Evolutionary conservation across 2,797 vertebrate species (phyloP).

Genomic region (Rhincodon typus): DNA sequence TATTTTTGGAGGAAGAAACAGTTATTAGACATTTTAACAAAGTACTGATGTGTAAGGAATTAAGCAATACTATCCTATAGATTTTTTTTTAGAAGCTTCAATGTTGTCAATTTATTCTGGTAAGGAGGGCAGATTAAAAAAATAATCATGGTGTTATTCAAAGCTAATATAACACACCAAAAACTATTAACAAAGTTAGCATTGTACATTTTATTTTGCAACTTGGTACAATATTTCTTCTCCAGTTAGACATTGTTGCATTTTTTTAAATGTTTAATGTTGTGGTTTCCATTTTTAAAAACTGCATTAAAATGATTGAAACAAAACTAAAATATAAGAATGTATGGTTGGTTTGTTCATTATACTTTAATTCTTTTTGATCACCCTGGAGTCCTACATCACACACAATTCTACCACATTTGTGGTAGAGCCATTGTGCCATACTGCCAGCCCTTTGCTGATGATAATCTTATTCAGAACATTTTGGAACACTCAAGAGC

Average conservation of each 20-base stretch:
- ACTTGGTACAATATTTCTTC: background rate
- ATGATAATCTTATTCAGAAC: background rate
- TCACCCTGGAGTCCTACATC: background rate
- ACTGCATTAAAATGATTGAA: background rate
- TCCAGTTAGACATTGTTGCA: background rate
- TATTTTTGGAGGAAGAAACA: too few species aligned
- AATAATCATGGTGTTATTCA: background rate
- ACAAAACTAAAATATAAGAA: background rate
- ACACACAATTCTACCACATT: background rate
- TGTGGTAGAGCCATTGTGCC: background rate
- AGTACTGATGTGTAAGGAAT: too few species aligned
- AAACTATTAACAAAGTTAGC: background rate
- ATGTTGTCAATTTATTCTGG: background rate
- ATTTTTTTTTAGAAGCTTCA: background rate
- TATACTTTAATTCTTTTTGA: background rate
- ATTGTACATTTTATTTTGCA: background rate
- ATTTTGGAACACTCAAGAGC: background rate
- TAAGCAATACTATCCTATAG: background rate
- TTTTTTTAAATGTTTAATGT: background rate
- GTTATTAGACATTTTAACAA: too few species aligned
- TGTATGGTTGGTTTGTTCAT: background rate
- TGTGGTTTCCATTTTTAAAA: background rate
- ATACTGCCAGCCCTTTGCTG: background rate
- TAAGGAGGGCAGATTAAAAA: background rate
- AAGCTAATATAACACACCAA: background rate